Conservation (phyloP, 2,113 vertebrate species). For the Grammomys dolichurus region DNA sequence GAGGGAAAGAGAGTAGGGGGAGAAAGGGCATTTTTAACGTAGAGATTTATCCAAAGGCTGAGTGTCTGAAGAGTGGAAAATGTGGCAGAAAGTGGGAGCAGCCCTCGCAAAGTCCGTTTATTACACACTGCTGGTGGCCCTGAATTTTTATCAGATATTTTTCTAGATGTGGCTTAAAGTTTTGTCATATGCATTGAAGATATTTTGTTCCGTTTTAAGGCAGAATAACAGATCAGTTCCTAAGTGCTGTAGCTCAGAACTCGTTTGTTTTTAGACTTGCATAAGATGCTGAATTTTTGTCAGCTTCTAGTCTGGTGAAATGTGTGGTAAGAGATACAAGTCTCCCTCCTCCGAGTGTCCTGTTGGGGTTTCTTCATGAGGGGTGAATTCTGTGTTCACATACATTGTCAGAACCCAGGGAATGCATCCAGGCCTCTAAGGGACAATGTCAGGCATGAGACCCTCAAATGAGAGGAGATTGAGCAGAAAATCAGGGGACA, state of each 20-base stretch:
- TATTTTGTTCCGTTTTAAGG: conserved; percentile 1
- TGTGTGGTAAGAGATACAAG: neutral
- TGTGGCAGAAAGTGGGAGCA: neutral
- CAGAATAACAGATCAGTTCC: neutral
- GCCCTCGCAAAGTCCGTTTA: neutral
- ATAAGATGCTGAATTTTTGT: neutral
- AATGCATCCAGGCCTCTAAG: conserved; percentile 9
- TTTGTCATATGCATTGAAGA: neutral
- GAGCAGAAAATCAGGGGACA: neutral
- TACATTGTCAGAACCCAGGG: neutral
- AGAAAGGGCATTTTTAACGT: neutral
- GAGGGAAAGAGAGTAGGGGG: too few relatives aligned
- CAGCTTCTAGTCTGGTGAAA: neutral
- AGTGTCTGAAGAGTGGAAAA: neutral
- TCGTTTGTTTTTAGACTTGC: conserved; percentile 30
- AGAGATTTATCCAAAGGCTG: neutral
- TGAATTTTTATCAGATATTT: neutral
- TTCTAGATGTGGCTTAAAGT: conserved; percentile 29
- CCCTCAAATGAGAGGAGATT: conserved; percentile 4
- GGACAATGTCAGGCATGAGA: neutral
- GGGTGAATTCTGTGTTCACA: neutral
- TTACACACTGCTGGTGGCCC: neutral
- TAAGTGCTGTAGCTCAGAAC: neutral
- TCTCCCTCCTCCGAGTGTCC: neutral
- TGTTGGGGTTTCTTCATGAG: conserved; percentile 52